These are phyloP conservation scores for Schizaphis graminum DNA, from an alignment of 2,888 invertebrate species.

Conservation along the genomic window DNA sequence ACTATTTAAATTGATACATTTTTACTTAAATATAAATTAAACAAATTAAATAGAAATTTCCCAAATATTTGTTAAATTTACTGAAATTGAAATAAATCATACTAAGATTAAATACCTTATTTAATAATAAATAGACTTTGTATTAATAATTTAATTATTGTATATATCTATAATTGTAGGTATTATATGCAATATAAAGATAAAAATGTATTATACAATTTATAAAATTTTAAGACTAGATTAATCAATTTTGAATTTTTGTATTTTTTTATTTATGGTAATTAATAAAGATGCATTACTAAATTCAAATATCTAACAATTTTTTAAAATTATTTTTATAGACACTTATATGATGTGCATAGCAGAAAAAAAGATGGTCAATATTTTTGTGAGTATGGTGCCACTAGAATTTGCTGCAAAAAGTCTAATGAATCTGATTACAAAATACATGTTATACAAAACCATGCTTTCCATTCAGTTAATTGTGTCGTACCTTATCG, in stretches of 20 bases:
- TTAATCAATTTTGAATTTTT: not conserved
- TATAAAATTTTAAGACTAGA: not conserved
- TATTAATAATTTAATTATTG: not conserved
- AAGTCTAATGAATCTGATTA: slow-evolving; percentile 91
- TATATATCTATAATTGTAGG: no score
- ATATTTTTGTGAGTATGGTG: slow-evolving; percentile 88
- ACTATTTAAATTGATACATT: not conserved
- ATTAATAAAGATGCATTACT: not conserved
- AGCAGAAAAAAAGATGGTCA: slow-evolving; percentile 89
- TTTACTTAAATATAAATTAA: not conserved
- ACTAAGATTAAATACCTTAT: not conserved
- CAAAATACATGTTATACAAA: slow-evolving; percentile 84
- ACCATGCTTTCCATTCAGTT: slow-evolving; percentile 72
- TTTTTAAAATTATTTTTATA: slow-evolving; percentile 71
- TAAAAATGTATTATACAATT: not conserved
- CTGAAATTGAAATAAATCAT: not conserved
- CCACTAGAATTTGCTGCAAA: slow-evolving; percentile 89
- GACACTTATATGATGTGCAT: slow-evolving; percentile 84
- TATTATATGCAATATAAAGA: not conserved
- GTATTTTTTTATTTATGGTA: not conserved
- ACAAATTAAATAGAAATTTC: not conserved
- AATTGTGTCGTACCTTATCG: slow-evolving; percentile 37
- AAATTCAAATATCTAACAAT: not conserved
- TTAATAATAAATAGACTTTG: not conserved
- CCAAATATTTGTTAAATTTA: not conserved